Base-by-base conservation (phyloP, 23 tunicate genomes). In the Halocynthia roretzi region DNA sequence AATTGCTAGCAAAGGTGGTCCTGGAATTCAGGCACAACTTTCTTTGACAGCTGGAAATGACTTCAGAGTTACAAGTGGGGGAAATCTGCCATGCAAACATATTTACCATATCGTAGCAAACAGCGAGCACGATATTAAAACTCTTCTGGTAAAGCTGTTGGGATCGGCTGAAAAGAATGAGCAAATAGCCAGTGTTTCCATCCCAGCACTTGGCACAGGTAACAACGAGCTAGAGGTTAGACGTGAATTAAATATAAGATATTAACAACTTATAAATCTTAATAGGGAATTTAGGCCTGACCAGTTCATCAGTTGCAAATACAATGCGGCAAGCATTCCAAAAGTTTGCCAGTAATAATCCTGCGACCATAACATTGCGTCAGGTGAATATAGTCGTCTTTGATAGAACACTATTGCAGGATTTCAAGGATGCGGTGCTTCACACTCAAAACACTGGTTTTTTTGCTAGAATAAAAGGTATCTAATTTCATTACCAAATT, bases 191-290 rank as follows among this genome's bases (percentile, higher is more conserved):
- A 54, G 75, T 7, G 65, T 87, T 51, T 81, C 85, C 31, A 55
- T 87, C 31, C 93, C 93, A 40, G 83, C 93, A 6, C 56, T 87
- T 49, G 77, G 82, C 51, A 86, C 82, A 0, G 92, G 92, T 86
- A 77, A 77, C 55, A 7, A 60, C 17, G 2, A 60, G 18, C n/a
- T 60, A 60, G 18, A 15, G n/a, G 17, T 60, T 15, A 15, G 64
- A n/a, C 64, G 4, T 60, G 18, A 1, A 18, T 60, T 60, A 60
- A 60, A 15, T 60, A 60, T 60, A 15, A 60, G n/a, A 15, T 60
- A 60, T 60, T 0, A 20, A 2, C 4, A 68, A 1, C 48, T 15
- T 68, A 1, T n/a, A 11, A 15, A 68, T 19, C 21, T 68, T 18
- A 15, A 15, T 22, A 65, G 70, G 70, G 5, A 65, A 65, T 65